phyloP scores from a whole-genome alignment of 2,888 invertebrate genomes.

The Eupithecia dodoneata region DNA sequence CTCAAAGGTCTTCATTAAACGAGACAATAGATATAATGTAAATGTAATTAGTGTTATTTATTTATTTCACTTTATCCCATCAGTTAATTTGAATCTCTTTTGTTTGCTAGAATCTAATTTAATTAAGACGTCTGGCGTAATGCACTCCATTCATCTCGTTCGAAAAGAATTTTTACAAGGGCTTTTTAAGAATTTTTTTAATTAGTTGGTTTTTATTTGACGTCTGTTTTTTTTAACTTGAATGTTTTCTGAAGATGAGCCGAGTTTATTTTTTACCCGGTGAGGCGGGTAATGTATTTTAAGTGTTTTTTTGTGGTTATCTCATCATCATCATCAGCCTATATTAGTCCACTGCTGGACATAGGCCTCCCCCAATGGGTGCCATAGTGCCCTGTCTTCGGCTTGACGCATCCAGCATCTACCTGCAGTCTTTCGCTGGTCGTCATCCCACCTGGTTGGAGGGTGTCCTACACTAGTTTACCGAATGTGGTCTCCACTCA shows the following conservation, averaged over 20 bases:
- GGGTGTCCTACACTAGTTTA: too few relatives aligned
- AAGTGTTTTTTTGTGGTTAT: too few relatives aligned
- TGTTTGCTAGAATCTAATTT: constrained; percentile 11
- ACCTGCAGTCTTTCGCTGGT: too few relatives aligned
- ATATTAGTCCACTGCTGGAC: too few relatives aligned
- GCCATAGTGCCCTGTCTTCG: too few relatives aligned
- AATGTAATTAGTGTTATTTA: background rate
- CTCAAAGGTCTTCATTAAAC: background rate
- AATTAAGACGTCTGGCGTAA: constrained; percentile 8
- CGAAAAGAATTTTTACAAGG: background rate
- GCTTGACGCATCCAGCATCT: too few relatives aligned
- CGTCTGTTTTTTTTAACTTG: background rate
- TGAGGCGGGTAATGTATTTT: too few relatives aligned
- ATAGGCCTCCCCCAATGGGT: too few relatives aligned
- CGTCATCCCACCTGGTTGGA: too few relatives aligned
- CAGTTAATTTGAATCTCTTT: constrained; percentile 7
- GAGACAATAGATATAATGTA: constrained; percentile 2
- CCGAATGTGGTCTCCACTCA: too few relatives aligned
- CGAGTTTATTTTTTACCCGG: too few relatives aligned
- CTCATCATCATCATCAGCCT: too few relatives aligned
- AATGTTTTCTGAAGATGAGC: background rate
- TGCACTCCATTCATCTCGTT: background rate
- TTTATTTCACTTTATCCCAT: constrained; percentile 8
- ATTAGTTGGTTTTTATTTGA: background rate
- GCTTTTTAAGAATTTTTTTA: background rate